phyloP scores from a whole-genome alignment of 2,888 invertebrate species.

The Pharmacophagus antenor region DNA sequence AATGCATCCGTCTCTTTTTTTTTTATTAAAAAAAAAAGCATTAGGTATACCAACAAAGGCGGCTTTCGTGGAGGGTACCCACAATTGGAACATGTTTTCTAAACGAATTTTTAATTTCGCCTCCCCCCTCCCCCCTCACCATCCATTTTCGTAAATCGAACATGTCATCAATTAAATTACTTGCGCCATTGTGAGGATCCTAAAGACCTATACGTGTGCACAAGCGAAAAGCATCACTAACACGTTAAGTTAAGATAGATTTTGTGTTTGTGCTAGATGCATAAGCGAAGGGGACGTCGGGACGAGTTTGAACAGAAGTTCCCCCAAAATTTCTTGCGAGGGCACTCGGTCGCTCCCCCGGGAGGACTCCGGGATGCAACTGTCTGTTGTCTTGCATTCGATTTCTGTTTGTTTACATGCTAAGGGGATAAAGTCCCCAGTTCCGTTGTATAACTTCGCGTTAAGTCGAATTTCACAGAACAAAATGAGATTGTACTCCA shows the following conservation, averaged over 20 bases:
- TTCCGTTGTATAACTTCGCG: background rate
- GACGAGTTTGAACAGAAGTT: slow-evolving; percentile 50
- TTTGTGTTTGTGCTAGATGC: background rate
- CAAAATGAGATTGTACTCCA: background rate
- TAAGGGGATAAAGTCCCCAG: slow-evolving; percentile 38
- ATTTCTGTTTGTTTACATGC: slow-evolving; percentile 51
- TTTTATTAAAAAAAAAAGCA: background rate
- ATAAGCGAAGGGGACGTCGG: slow-evolving; percentile 37
- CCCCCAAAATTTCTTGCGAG: slow-evolving; percentile 53
- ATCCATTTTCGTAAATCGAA: slow-evolving; percentile 74
- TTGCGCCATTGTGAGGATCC: slow-evolving; percentile 60
- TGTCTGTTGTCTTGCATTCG: slow-evolving; percentile 54
- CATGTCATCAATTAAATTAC: slow-evolving; percentile 79
- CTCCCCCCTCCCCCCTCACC: slow-evolving; percentile 45
- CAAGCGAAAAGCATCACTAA: slow-evolving; percentile 32
- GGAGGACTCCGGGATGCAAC: slow-evolving; percentile 58
- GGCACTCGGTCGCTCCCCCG: slow-evolving; percentile 49
- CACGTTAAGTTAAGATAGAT: slow-evolving; percentile 28
- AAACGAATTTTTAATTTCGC: slow-evolving; percentile 43
- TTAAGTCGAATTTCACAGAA: background rate
- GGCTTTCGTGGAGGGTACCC: slow-evolving; percentile 3
- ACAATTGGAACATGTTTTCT: slow-evolving; percentile 33
- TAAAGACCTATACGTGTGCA: slow-evolving; percentile 9
- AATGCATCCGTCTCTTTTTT: background rate
- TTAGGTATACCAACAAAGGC: slow-evolving; percentile 1